phyloP scores from a whole-genome alignment of 2,113 vertebrate genomes.

The Thamnophis sirtalis region DNA sequence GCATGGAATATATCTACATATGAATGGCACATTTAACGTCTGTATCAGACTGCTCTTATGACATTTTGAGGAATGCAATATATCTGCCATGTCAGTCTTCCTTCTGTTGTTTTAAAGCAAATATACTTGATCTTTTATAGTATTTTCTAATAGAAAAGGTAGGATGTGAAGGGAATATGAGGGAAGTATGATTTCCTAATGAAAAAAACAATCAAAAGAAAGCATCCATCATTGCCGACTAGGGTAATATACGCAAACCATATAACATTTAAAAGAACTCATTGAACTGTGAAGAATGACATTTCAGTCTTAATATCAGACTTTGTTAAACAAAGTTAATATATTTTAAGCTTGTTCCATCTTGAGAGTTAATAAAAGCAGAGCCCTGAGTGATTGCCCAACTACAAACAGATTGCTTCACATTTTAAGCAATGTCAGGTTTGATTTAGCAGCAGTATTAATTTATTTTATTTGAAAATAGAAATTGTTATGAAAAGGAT shows the following conservation, averaged over 20 bases:
- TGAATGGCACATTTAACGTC: neutral
- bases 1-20: neutral
- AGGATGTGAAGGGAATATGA: neutral
- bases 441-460: conserved; percentile 59
- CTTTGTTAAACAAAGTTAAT: conserved; percentile 63
- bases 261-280: conserved; percentile 47
- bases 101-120: conserved; percentile 8
- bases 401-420: conserved; percentile 51
- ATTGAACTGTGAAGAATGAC: conserved; percentile 53
- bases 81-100: neutral
- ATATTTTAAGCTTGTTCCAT: conserved; percentile 53
- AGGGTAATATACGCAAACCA: conserved; percentile 30
- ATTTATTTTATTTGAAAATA: conserved; percentile 41
- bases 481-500: conserved; percentile 34
- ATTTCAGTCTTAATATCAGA: conserved; percentile 62
- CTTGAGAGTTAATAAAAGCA: conserved; percentile 50
- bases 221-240: conserved; percentile 17
- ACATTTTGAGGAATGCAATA: conserved; percentile 5
- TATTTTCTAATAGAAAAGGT: neutral
- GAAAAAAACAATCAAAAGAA: conserved; percentile 10
- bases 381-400: conserved; percentile 42
- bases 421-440: conserved; percentile 43
- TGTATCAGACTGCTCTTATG: neutral
- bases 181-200: conserved; percentile 25
- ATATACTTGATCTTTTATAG: neutral